phyloP scores from a whole-genome alignment of 2,113 vertebrate species.

The Dromas ardeola region DNA sequence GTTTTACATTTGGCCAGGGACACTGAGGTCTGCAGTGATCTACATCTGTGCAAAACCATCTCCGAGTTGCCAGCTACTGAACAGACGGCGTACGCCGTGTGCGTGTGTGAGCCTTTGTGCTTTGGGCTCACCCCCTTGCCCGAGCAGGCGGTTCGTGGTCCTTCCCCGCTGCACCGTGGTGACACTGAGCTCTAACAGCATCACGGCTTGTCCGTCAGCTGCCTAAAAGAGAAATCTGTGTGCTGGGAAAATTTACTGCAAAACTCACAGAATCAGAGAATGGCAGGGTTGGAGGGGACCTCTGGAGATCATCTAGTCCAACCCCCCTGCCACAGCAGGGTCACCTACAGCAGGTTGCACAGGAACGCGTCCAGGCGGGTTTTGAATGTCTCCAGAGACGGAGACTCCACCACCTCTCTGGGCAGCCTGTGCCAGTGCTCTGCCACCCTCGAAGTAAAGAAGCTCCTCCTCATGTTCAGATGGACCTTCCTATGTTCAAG shows the following conservation, averaged over 20 bases:
- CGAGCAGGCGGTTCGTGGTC: rapidly evolving
- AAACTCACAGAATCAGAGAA: background rate
- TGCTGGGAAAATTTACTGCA: background rate
- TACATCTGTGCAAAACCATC: background rate
- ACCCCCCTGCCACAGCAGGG: no score
- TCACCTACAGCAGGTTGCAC: no score
- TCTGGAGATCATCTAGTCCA: no score
- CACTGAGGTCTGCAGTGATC: background rate
- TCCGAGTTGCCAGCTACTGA: background rate
- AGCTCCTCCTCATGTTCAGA: no score
- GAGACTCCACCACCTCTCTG: no score
- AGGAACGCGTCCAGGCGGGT: no score
- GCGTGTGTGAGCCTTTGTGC: background rate
- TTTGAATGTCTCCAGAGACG: no score
- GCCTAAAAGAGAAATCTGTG: background rate
- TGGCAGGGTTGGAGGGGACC: no score
- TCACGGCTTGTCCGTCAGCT: rapidly evolving
- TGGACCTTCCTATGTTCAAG: no score
- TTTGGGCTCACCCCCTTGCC: background rate
- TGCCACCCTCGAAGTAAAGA: no score
- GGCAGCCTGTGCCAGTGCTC: no score
- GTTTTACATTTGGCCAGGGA: background rate
- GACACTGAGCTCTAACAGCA: background rate
- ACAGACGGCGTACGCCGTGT: rapidly evolving
- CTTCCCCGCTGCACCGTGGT: rapidly evolving